Percentiles rank a stretch among this genome's conserved stretches.
Conservation (phyloP, 1,140 invertebrate genomes). For the Bathynomus jamesi region DNA sequence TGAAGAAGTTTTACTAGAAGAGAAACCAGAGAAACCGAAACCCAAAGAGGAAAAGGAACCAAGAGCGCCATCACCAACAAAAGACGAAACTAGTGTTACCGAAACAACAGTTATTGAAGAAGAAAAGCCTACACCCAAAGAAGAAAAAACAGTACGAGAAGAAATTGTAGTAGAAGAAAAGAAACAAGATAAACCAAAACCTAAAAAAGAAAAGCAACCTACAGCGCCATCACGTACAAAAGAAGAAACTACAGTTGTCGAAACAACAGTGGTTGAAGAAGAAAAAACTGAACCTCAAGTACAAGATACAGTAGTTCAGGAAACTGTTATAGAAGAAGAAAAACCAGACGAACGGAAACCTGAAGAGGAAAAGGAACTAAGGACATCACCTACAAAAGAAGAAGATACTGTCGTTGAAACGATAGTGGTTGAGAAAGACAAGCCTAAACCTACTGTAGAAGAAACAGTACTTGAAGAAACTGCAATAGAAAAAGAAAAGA, state of each 20-base stretch:
- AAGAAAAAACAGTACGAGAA: background rate
- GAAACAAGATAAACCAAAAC: constrained; percentile 4
- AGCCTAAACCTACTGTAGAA: background rate
- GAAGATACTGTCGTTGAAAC: background rate
- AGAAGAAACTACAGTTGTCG: too few relatives aligned
- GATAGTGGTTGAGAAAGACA: background rate
- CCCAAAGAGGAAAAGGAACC: background rate
- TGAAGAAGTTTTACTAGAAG: background rate
- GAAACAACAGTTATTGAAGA: background rate
- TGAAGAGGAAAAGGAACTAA: background rate
- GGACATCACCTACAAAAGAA: too few relatives aligned
- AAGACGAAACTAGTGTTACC: too few relatives aligned
- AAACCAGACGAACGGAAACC: background rate
- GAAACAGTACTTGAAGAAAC: background rate
- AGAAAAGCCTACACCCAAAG: background rate
- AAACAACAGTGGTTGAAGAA: background rate
- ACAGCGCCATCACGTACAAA: too few relatives aligned
- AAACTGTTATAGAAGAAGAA: background rate
- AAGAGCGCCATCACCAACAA: background rate
- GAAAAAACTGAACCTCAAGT: too few relatives aligned
- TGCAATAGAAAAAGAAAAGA: background rate
- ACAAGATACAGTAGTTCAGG: constrained; percentile 13
- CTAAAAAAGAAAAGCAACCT: background rate
- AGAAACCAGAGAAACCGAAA: background rate
- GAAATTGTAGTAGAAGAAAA: background rate